These are phyloP conservation scores for Micronycteris hirsuta DNA, from an alignment of 2,113 vertebrate genomes.

Conservation along the genomic window DNA sequence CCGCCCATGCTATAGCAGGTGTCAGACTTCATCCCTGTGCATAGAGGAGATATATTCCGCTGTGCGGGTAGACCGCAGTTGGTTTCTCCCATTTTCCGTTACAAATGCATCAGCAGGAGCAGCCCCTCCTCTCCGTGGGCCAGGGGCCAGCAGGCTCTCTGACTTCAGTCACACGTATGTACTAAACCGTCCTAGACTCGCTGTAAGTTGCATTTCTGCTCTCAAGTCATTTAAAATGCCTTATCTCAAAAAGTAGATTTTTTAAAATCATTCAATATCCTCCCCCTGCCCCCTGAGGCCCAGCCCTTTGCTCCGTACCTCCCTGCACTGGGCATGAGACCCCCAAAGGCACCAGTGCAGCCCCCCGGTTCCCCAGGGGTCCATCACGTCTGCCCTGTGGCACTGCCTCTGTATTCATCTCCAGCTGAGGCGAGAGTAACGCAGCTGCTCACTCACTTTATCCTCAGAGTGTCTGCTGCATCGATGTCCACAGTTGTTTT, in stretches of 20 bases:
- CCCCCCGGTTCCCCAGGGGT: neutral
- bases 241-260: neutral
- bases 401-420: neutral
- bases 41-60: rapidly evolving
- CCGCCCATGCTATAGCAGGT: too few species aligned
- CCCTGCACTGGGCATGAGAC: rapidly evolving
- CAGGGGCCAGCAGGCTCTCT: neutral
- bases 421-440: neutral
- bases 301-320: neutral
- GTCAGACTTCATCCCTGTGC: too few species aligned
- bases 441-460: neutral
- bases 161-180: neutral
- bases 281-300: rapidly evolving
- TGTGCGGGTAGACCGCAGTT: too few species aligned
- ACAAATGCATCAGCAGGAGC: neutral
- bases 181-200: neutral
- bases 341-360: neutral
- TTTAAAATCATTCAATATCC: neutral
- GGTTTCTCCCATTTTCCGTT: neutral
- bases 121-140: neutral
- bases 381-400: too few species aligned
- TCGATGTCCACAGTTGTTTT: neutral
- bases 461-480: neutral
- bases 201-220: neutral
- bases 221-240: neutral